These are phyloP conservation scores for Biston stratarius DNA, from an alignment of 2,888 invertebrate genomes.

Conservation along the genomic window DNA sequence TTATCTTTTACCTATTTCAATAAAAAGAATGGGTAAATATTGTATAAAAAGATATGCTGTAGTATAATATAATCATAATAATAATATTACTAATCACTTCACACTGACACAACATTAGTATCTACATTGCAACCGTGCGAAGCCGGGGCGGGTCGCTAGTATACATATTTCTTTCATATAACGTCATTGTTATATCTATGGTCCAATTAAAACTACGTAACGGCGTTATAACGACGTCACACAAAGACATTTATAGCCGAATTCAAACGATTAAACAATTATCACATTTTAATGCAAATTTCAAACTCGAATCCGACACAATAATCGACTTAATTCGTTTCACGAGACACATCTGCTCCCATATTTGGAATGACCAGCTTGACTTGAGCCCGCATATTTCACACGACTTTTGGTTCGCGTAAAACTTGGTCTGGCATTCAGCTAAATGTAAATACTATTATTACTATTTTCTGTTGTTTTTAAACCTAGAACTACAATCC, in stretches of 20 bases:
- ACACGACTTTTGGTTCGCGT: neutral
- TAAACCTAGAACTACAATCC: too few relatives aligned
- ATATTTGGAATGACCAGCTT: conserved; percentile 49
- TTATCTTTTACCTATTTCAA: too few relatives aligned
- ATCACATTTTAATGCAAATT: conserved; percentile 80
- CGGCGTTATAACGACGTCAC: conserved; percentile 23
- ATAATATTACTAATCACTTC: too few relatives aligned
- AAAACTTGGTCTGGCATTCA: too few relatives aligned
- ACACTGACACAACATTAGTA: too few relatives aligned
- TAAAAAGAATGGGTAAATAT: too few relatives aligned
- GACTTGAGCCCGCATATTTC: conserved; percentile 55
- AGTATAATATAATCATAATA: too few relatives aligned
- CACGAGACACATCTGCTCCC: conserved; percentile 64
- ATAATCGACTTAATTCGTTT: conserved; percentile 71
- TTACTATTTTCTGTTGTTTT: too few relatives aligned
- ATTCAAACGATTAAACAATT: conserved; percentile 72
- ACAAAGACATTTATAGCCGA: conserved; percentile 40
- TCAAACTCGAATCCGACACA: conserved; percentile 51
- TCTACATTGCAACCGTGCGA: too few relatives aligned
- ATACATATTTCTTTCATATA: conserved; percentile 11
- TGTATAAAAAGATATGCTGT: too few relatives aligned
- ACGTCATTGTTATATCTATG: conserved; percentile 10
- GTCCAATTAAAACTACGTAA: conserved; percentile 30
- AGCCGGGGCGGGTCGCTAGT: too few relatives aligned
- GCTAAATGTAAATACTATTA: too few relatives aligned